These are phyloP conservation scores for Siphonodentalium dalli DNA, from an alignment of 2,888 invertebrate genomes.

Conservation along the genomic window DNA sequence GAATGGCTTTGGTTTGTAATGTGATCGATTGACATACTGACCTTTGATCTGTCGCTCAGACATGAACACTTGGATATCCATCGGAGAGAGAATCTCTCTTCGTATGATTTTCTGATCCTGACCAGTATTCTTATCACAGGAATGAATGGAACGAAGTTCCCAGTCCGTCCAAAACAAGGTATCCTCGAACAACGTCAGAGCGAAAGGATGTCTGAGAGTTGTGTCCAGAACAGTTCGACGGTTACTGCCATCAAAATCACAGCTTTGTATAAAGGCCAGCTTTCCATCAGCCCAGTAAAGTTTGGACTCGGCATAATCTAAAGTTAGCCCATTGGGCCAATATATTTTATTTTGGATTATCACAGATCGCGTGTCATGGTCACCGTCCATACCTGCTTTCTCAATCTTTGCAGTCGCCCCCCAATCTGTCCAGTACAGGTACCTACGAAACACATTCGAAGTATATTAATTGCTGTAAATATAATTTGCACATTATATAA, in stretches of 20 bases:
- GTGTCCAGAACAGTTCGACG: conserved; percentile 46
- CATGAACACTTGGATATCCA: conserved; percentile 86
- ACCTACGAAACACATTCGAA: no score
- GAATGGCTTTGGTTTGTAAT: no score
- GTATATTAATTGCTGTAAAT: no score
- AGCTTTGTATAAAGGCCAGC: conserved; percentile 78
- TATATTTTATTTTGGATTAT: conserved; percentile 82
- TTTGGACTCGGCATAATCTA: conserved; percentile 75
- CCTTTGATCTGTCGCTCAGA: conserved; percentile 72
- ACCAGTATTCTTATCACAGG: conserved; percentile 83
- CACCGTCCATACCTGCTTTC: conserved; percentile 87
- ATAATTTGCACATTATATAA: no score
- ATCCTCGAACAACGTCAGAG: conserved; percentile 52
- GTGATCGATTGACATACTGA: no score
- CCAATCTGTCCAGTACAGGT: conserved; percentile 94
- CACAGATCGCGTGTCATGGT: conserved; percentile 74
- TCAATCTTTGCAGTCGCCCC: conserved; percentile 83
- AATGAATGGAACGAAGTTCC: conserved; percentile 86
- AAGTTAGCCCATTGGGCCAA: conserved; percentile 93
- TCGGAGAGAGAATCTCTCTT: conserved; percentile 71
- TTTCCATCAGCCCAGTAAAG: conserved; percentile 95
- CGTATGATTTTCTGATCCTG: conserved; percentile 72
- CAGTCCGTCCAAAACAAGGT: conserved; percentile 93
- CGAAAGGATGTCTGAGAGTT: conserved; percentile 56
- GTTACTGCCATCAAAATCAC: conserved; percentile 83